Percentiles rank a stretch among this genome's conserved stretches.
These are phyloP conservation scores for Octodon degus DNA, from an alignment of 2,113 vertebrate species.

Conservation along the genomic window DNA sequence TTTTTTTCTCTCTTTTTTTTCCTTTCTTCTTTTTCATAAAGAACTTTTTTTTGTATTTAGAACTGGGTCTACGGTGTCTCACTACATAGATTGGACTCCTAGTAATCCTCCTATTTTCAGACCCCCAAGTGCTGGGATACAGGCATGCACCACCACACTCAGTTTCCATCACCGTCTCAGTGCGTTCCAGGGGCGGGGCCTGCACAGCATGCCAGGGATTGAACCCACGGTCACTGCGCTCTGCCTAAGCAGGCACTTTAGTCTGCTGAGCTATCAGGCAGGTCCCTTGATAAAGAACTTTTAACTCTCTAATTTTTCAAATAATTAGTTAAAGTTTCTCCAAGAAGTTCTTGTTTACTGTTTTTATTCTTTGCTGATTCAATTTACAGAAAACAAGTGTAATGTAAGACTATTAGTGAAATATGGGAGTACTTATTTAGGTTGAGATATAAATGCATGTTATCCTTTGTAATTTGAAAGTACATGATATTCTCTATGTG, in stretches of 20 bases:
- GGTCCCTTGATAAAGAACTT: neutral
- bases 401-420: constrained; percentile 18
- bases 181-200: too few relatives aligned
- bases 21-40: neutral
- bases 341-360: neutral
- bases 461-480: constrained; percentile 3
- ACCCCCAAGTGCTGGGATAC: too few relatives aligned
- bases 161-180: too few relatives aligned
- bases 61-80: too few relatives aligned
- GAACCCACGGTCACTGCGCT: too few relatives aligned
- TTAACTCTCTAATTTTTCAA: neutral
- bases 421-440: neutral
- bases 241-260: too few relatives aligned
- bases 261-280: too few relatives aligned
- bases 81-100: too few relatives aligned
- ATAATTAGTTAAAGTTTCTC: neutral
- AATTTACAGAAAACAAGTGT: constrained; percentile 36
- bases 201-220: too few relatives aligned
- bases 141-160: too few relatives aligned
- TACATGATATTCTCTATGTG: neutral
- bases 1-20: neutral
- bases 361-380: constrained; percentile 29
- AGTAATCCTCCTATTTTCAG: too few relatives aligned
- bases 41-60: neutral
- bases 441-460: constrained; percentile 1